Base-by-base conservation (phyloP, 2,113 vertebrate genomes). In the Noturus placidus region DNA sequence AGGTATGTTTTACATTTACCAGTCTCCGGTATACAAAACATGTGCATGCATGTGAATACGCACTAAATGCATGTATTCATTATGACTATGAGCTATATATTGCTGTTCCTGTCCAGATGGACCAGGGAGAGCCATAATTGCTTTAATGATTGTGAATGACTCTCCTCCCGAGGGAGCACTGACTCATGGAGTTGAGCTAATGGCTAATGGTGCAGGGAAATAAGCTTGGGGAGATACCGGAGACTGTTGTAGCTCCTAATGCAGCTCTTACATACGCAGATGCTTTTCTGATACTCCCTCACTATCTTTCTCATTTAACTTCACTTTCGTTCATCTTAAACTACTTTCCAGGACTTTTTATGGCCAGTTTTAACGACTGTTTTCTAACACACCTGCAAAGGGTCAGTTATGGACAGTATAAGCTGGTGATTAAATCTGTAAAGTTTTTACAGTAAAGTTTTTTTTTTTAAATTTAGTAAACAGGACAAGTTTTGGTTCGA, bases 121-220 rank as follows among this genome's bases (percentile, higher is more conserved):
- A 87, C 35, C 42, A 80, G 46, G 33, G 83, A 86, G 86, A 87
- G 69, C 69, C 20, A 35, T 90, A 87, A 88, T 90, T 78, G 89
- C 83, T 80, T 56, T 88, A 88, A 90, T 88, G 83, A 84, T 86
- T 42, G 65, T 87, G 85, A 82, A 82, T 76, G 81, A 86, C 86
- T 78, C 69, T 46, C 35, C 61, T 90, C 89, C 86, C 89, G 30
- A 82, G 89, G 79, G 89, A 88, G 22, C 8, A 27, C 69, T 69
- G 78, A 70, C 59, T 69, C 65, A 69, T 82, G 46, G 67, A 38
- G 83, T 69, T 57, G 54, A 56, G 57, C 56, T 90, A 84, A 90
- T 88, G 70, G 83, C 86, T 90, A 88, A 90, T 88, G 83, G 19
- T 88, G 77, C 33, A 77, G 86, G 59, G 83, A 87, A 78, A 85